Base-by-base conservation (phyloP, 2,113 vertebrate species). In the Asarcornis scutulata region DNA sequence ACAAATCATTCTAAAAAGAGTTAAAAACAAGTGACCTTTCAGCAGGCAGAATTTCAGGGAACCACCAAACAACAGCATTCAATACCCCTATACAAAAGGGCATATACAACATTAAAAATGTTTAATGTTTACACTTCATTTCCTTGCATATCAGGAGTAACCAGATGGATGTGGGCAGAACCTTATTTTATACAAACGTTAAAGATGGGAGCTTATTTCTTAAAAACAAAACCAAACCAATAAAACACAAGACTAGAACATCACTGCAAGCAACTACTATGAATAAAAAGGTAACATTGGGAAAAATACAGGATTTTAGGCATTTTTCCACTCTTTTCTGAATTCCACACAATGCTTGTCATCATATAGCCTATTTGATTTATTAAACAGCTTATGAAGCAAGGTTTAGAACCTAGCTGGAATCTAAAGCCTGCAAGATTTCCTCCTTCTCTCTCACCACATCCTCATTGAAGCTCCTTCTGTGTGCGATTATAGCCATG, bases 381-480 rank as follows among this genome's bases (percentile, higher is more conserved):
- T 81, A 90, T 78, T 94, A 83, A 88, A 91, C 6, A 86, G 85
- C 76, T 88, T 86, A 88, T 75, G 83, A 86, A 91, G 85, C 58
- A 93, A 86, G 83, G 83, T 72, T 94, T 72, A 86, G 86, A 90
- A 86, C 10, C 22, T 55, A 78, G 73, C 11, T 71, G 79, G 72
- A 91, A 90, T 72, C 29, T 83, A 90, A 93, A 90, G 76, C 52
- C 86, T 88, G 68, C 2, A 42, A 96, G 68, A 86, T 81, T 93
- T 93, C 91, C 79, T 88, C 56, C 86, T 93, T 77, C 48, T 78
- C 64, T 87, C 86, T 90, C 86, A 91, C 88, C 94, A 95, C 83
- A 90, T 91, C 92, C 91, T 93, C 56, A 91, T 89, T 90, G 90
- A 96, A 93, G 72, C 38, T 93, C 42, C 52, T 96, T 93, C 89